These are phyloP conservation scores for Scelioninae gen. 2 DNA, from an alignment of 2,888 invertebrate species.

Conservation along the genomic window DNA sequence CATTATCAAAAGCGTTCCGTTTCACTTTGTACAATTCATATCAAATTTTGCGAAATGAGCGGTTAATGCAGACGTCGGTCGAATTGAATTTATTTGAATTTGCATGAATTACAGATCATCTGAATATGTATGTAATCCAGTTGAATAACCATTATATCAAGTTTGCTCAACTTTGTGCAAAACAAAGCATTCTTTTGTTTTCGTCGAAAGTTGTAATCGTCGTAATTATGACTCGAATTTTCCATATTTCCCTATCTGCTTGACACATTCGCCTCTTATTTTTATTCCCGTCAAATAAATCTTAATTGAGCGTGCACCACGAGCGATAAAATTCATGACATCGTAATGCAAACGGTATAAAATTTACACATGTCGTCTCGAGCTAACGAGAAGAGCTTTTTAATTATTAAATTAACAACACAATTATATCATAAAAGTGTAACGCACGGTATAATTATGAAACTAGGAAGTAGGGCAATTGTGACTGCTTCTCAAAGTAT, in stretches of 20 bases:
- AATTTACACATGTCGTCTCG: slow-evolving; percentile 22
- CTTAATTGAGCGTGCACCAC: slow-evolving; percentile 3
- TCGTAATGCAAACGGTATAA: slow-evolving; percentile 34
- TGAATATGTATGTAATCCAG: slow-evolving; percentile 44
- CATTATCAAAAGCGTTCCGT: too few species aligned
- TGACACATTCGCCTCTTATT: too few species aligned
- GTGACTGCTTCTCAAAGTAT: slow-evolving; percentile 33
- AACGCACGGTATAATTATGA: slow-evolving; percentile 33
- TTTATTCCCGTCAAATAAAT: background rate
- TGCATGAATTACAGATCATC: slow-evolving; percentile 46
- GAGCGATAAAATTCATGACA: slow-evolving; percentile 18
- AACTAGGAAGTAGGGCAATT: slow-evolving; percentile 41
- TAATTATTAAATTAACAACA: slow-evolving; percentile 48
- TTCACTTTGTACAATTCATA: too few species aligned
- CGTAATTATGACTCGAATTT: background rate
- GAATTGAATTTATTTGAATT: slow-evolving; percentile 45
- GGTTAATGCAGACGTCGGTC: slow-evolving; percentile 24
- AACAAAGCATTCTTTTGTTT: slow-evolving; percentile 29
- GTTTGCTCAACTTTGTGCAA: slow-evolving; percentile 25
- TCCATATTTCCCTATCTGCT: slow-evolving; percentile 5
- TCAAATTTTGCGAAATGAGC: slow-evolving; percentile 27
- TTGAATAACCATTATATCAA: slow-evolving; percentile 33
- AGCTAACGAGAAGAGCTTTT: slow-evolving; percentile 36
- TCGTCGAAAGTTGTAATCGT: slow-evolving; percentile 11
- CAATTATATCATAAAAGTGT: slow-evolving; percentile 41